A percentile compares a stretch with the other conserved stretches of the same genome.
Conservation (phyloP, 1,140 invertebrate species). For the Anthonomus grandis region DNA sequence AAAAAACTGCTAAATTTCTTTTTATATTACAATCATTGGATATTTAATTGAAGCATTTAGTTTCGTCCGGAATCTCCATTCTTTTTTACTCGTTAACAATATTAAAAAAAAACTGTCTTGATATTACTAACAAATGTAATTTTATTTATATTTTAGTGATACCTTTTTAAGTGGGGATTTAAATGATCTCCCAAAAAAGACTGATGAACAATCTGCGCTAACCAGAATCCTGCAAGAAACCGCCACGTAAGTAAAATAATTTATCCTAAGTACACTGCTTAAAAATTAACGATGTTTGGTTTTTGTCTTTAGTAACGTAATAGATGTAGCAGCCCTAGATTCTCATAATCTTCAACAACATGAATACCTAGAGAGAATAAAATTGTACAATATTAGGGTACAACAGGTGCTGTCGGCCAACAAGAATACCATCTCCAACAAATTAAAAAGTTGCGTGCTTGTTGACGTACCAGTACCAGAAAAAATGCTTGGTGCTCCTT, state of each 20-base stretch:
- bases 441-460: constrained; percentile 50
- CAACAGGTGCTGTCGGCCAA: constrained; percentile 52
- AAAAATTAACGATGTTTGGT: constrained; percentile 3
- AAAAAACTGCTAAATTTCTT: too few species aligned
- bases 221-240: constrained; percentile 84
- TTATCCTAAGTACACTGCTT: constrained; percentile 7
- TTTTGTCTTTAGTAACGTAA: constrained; percentile 76
- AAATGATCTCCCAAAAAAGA: constrained; percentile 69
- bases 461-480: constrained; percentile 61
- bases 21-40: too few species aligned
- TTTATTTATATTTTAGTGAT: constrained; percentile 53
- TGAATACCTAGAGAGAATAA: constrained; percentile 73
- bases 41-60: too few species aligned
- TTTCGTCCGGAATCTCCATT: too few species aligned
- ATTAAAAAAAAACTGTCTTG: too few species aligned
- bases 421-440: constrained; percentile 47
- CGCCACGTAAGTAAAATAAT: constrained; percentile 66
- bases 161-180: constrained; percentile 61
- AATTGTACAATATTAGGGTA: constrained; percentile 63
- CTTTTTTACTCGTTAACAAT: too few species aligned
- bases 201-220: constrained; percentile 83
- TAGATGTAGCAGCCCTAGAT: constrained; percentile 77
- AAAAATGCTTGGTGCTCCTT: constrained; percentile 53
- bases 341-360: constrained; percentile 75
- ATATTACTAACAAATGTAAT: too few species aligned